A percentile compares a stretch with the other conserved stretches of the same genome.
Evolutionary conservation across 1,140 invertebrate species (phyloP).

Genomic region (Chironomus striatipennis): DNA sequence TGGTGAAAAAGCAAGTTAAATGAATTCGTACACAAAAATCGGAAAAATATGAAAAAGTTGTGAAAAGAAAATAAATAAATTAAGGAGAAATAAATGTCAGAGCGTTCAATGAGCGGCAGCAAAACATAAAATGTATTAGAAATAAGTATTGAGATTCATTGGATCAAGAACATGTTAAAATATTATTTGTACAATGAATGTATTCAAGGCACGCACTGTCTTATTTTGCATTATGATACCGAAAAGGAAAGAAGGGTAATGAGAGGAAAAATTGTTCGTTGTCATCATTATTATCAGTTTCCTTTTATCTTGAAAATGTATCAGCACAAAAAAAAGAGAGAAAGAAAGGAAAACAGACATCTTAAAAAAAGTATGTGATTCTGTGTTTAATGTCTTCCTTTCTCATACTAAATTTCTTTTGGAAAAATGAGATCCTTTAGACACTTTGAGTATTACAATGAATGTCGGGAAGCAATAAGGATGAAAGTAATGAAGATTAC

Average conservation of each 20-base stretch:
- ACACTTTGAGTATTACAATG: no score
- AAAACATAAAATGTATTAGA: no score
- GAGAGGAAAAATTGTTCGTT: slow-evolving; percentile 1
- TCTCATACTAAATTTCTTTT: no score
- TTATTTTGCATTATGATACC: not conserved
- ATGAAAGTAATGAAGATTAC: not conserved
- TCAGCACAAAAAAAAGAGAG: no score
- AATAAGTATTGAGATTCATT: not conserved
- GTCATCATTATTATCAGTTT: slow-evolving; percentile 7
- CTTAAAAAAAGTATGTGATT: no score
- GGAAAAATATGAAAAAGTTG: not conserved
- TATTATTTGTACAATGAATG: not conserved
- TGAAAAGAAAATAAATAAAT: not conserved
- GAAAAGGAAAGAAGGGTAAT: not conserved
- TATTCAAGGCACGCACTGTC: not conserved
- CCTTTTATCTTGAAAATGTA: not conserved
- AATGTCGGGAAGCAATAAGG: not conserved
- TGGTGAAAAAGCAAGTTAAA: not conserved
- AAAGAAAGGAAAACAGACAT: no score
- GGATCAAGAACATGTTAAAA: not conserved
- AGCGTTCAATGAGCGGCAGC: not conserved
- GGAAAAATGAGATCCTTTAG: no score
- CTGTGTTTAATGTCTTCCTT: no score
- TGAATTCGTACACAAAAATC: not conserved
- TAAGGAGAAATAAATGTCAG: not conserved